These are phyloP conservation scores for Enteromius viviparus DNA, from an alignment of 2,797 vertebrate genomes.

Conservation along the genomic window DNA sequence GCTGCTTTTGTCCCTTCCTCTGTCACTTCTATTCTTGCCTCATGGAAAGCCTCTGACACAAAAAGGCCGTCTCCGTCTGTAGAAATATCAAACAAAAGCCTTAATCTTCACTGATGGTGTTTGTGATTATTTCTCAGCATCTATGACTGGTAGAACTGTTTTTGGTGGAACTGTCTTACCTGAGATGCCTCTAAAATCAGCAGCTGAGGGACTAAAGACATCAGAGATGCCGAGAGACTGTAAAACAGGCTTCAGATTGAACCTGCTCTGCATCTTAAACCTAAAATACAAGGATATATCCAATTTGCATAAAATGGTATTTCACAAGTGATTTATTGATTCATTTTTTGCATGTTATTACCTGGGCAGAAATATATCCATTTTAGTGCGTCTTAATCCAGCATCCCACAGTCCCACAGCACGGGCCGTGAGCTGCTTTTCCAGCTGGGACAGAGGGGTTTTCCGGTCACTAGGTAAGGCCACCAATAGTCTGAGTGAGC, in stretches of 20 bases:
- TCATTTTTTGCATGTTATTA: conserved; percentile 58
- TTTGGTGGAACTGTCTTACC: conserved; percentile 70
- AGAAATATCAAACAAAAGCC: conserved; percentile 5
- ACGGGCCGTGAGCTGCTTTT: conserved; percentile 80
- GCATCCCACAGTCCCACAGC: conserved; percentile 79
- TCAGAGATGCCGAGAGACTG: conserved; percentile 85
- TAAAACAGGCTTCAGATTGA: conserved; percentile 84
- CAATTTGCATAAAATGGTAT: not conserved
- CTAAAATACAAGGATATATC: conserved; percentile 67
- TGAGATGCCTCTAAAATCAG: conserved; percentile 90
- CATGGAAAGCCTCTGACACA: conserved; percentile 87
- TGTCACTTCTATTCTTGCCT: conserved; percentile 86
- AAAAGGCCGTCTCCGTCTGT: conserved; percentile 84
- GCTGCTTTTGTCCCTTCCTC: conserved; percentile 87
- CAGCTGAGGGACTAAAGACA: conserved; percentile 82
- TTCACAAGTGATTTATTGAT: too few relatives aligned
- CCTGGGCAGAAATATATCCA: conserved; percentile 92
- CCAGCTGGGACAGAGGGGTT: conserved; percentile 75
- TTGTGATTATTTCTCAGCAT: conserved; percentile 1
- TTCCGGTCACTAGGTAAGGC: conserved; percentile 82
- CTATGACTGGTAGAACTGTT: not conserved
- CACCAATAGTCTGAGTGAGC: conserved; percentile 81
- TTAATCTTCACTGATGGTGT: not conserved
- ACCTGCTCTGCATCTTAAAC: conserved; percentile 87
- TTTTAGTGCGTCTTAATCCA: conserved; percentile 81